Base-by-base conservation (phyloP, 2,888 invertebrate species). In the Dynastes maya region DNA sequence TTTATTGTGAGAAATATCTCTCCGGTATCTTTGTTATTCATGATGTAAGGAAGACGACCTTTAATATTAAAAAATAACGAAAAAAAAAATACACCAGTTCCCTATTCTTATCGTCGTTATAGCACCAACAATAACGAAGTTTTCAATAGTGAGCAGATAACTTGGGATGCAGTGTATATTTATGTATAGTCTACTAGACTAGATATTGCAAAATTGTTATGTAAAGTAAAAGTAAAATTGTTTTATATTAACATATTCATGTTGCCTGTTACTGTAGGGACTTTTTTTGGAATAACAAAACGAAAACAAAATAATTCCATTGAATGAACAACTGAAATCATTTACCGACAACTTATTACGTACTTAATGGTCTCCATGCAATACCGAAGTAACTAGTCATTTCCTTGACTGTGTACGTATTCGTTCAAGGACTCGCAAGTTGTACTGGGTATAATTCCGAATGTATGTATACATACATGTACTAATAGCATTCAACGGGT, bases 341-440 rank as follows among this genome's bases (percentile, higher is more conserved):
- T 22, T 55, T 22, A 22, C 27, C 16, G 22, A 22, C 55, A 55
- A 22, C 9, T 55, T 55, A 22, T 55, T 55, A 22, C 27, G 55
- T 55, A 27, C 22, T 55, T 22, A 55, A 55, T 55, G 22, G 55
- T 22, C 6, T 16, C 3, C 6, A 55, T 55, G 55, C 55, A 55
- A 55, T 55, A 22, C 55, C 55, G 16, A 16, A 55, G 22, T 55
- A 55, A 55, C 55, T 55, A 55, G 55, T 55, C 55, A 55, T 55
- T 55, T 55, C 55, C 55, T 55, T 22, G 55, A 45, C 45, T 45
- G 45, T 5, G 55, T 27, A 22, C 2, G 22, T 55, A 55, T 55
- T 55, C 55, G 55, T 55, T 55, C 55, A 55, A 55, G 55, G 55
- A 55, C 55, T 5, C 8, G 16, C 55, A 22, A 55, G 22, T 55